Evolutionary conservation across 2,888 invertebrate species (phyloP).

Genomic region (Rhamphomyia laevipes): DNA sequence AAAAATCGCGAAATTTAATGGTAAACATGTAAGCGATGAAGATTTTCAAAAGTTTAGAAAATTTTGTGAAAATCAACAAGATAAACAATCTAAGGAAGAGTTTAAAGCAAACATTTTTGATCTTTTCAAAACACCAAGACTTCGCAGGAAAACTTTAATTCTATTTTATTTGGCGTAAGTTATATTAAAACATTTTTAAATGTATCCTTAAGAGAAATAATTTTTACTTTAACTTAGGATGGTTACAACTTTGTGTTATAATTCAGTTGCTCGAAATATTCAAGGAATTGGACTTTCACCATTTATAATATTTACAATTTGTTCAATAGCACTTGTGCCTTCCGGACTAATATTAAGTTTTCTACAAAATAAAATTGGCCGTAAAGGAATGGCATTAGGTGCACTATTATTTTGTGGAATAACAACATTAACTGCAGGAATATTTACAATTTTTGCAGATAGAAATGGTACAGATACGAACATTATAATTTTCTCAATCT

Average conservation of each 20-base stretch:
- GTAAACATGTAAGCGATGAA: constrained; percentile 25
- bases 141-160: constrained; percentile 38
- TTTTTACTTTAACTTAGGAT: too few relatives aligned
- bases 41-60: constrained; percentile 12
- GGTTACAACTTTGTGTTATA: constrained; percentile 41
- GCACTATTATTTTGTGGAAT: constrained; percentile 37
- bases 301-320: constrained; percentile 38
- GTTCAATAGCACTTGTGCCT: constrained; percentile 39
- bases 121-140: constrained; percentile 37
- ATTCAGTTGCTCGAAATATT: constrained; percentile 41
- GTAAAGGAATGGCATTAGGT: constrained; percentile 39
- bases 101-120: constrained; percentile 21
- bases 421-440: constrained; percentile 33
- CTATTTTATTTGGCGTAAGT: constrained; percentile 43
- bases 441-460: constrained; percentile 15
- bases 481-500: constrained; percentile 29
- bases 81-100: background rate
- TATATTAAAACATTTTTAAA: too few relatives aligned
- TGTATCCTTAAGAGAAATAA: too few relatives aligned
- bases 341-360: constrained; percentile 32
- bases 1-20: constrained; percentile 39
- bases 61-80: constrained; percentile 11
- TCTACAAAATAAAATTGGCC: constrained; percentile 18
- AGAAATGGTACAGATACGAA: constrained; percentile 14
- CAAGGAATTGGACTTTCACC: constrained; percentile 38